phyloP scores from a whole-genome alignment of 2,113 vertebrate genomes.

The Pithys albifrons region DNA sequence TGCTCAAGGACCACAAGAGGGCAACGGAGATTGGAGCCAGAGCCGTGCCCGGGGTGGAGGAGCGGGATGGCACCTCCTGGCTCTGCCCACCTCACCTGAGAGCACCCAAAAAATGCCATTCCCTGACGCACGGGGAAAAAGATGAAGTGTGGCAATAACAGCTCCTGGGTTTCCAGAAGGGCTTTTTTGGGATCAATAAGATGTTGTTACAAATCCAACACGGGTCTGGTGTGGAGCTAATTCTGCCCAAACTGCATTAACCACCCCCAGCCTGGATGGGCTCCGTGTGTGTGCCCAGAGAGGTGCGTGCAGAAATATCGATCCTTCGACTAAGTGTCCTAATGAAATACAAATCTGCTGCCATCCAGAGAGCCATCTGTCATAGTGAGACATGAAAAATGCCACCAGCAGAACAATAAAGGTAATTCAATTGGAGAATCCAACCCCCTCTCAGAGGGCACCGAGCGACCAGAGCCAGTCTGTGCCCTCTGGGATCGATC shows the following conservation, averaged over 20 bases:
- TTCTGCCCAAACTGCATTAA: background rate
- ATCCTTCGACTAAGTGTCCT: slow-evolving; percentile 55
- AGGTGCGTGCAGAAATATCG: slow-evolving; percentile 1
- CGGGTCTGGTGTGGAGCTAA: background rate
- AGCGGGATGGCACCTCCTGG: background rate
- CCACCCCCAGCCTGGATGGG: background rate
- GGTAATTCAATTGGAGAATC: slow-evolving; percentile 35
- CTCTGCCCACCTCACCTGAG: background rate
- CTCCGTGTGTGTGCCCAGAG: background rate
- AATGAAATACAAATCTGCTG: slow-evolving; percentile 65
- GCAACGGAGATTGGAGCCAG: slow-evolving; percentile 42
- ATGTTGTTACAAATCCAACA: slow-evolving; percentile 27
- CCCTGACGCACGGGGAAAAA: fast-evolving
- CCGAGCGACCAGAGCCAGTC: background rate
- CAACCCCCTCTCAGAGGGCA: background rate
- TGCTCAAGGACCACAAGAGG: slow-evolving; percentile 42
- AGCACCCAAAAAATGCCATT: background rate
- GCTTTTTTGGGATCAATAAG: background rate
- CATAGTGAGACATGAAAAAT: slow-evolving; percentile 50
- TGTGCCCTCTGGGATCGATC: background rate
- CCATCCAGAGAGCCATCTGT: slow-evolving; percentile 70
- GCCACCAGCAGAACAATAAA: slow-evolving; percentile 64
- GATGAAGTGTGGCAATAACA: background rate
- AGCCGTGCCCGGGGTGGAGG: background rate
- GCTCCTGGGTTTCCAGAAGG: background rate